phyloP scores from a whole-genome alignment of 1,140 invertebrate genomes.

The Tetramorium alpestre region DNA sequence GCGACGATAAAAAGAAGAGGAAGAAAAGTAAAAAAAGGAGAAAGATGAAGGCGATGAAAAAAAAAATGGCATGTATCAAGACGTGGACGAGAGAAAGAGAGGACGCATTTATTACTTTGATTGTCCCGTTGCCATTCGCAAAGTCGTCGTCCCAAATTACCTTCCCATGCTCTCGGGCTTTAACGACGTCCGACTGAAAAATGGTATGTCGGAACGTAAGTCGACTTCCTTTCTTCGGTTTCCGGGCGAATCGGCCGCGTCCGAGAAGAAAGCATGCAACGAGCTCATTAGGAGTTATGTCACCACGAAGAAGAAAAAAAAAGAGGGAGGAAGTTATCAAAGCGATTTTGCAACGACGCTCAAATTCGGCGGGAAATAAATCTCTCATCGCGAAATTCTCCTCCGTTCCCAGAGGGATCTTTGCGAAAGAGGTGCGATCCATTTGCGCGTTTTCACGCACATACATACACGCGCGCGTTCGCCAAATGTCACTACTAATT shows the following conservation, averaged over 20 bases:
- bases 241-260: neutral
- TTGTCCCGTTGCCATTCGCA: neutral
- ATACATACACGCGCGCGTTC: neutral
- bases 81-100: neutral
- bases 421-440: neutral
- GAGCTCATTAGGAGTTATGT: neutral
- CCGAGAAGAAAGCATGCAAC: slow-evolving; percentile 28
- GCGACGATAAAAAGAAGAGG: neutral
- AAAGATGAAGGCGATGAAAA: neutral
- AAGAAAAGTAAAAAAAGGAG: neutral
- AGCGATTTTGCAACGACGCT: neutral
- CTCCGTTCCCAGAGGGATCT: neutral
- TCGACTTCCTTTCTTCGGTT: neutral
- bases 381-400: neutral
- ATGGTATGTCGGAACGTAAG: neutral
- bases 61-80: neutral
- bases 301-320: neutral
- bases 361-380: neutral
- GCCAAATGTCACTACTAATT: neutral
- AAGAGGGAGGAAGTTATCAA: slow-evolving; percentile 2
- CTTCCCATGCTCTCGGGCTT: neutral
- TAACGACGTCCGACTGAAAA: neutral
- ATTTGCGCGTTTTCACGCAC: neutral
- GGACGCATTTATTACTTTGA: slow-evolving; percentile 19
- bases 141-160: slow-evolving; percentile 1